A percentile compares a stretch with the other conserved stretches of the same genome.
These are phyloP conservation scores for Rhogogaster chlorosoma DNA, from an alignment of 2,888 invertebrate genomes.

Conservation along the genomic window DNA sequence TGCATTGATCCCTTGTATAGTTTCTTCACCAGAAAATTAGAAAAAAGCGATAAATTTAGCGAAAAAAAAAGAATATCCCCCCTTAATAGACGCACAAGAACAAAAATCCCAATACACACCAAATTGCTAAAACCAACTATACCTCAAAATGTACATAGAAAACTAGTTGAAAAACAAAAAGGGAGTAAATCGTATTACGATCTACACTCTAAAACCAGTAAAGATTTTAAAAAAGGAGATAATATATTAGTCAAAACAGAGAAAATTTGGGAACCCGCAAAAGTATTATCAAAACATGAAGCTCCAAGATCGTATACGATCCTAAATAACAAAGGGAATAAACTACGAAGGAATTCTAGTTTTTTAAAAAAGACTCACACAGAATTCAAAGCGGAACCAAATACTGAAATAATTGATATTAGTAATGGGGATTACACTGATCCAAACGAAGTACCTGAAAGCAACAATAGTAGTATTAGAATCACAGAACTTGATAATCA, in stretches of 20 bases:
- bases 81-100: slow-evolving; percentile 41
- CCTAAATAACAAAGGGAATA: background rate
- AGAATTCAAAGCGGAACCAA: too few species aligned
- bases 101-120: slow-evolving; percentile 37
- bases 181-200: background rate
- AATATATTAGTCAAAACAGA: background rate
- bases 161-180: background rate
- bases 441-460: too few species aligned
- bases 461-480: too few species aligned
- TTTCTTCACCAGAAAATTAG: too few species aligned
- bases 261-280: slow-evolving; percentile 17
- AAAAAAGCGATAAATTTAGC: too few species aligned
- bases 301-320: slow-evolving; percentile 11
- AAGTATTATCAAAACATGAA: background rate
- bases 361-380: too few species aligned
- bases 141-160: background rate
- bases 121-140: slow-evolving; percentile 21
- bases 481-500: too few species aligned
- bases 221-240: background rate
- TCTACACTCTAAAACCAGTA: background rate
- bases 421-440: too few species aligned
- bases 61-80: too few species aligned
- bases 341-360: background rate
- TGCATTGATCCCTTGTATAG: too few species aligned
- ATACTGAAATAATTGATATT: too few species aligned